A percentile compares a stretch with the other conserved stretches of the same genome.
Conservation (phyloP, 2,888 invertebrate species). For the Chrysodeixis includens region DNA sequence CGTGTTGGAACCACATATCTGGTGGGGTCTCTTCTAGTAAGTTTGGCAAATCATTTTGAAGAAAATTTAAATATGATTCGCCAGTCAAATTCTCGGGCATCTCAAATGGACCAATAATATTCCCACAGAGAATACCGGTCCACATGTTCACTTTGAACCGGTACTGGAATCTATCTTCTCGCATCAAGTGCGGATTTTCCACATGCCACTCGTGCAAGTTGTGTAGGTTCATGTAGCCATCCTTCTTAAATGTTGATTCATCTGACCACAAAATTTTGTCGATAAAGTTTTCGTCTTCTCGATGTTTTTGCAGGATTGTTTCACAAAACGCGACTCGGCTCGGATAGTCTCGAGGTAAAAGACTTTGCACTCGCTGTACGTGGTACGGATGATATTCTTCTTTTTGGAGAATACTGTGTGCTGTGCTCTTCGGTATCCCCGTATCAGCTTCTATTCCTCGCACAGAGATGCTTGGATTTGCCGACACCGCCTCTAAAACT, state of each 20-base stretch:
- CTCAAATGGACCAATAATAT: background rate
- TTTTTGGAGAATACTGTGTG: no score
- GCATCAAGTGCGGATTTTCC: background rate
- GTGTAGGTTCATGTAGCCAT: slow-evolving; percentile 38
- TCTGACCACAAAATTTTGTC: slow-evolving; percentile 24
- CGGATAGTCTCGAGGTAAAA: background rate
- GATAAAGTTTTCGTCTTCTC: background rate
- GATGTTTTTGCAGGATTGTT: background rate
- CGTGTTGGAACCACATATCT: background rate
- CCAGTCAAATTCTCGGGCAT: background rate
- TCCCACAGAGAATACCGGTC: background rate
- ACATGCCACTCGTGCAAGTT: slow-evolving; percentile 30
- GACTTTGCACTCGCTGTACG: background rate
- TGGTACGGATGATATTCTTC: no score
- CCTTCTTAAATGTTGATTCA: slow-evolving; percentile 18
- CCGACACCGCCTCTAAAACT: no score
- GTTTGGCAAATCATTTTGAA: background rate
- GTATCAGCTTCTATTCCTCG: no score
- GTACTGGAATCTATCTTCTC: background rate
- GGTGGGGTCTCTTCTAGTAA: background rate
- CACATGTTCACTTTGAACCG: background rate
- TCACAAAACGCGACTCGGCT: background rate
- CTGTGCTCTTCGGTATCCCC: no score
- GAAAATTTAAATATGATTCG: background rate
- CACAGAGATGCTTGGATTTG: no score